These are phyloP conservation scores for Hemicentrotus pulcherrimus DNA, from an alignment of 35 echinoderm and acorn worm species.

Conservation along the genomic window DNA sequence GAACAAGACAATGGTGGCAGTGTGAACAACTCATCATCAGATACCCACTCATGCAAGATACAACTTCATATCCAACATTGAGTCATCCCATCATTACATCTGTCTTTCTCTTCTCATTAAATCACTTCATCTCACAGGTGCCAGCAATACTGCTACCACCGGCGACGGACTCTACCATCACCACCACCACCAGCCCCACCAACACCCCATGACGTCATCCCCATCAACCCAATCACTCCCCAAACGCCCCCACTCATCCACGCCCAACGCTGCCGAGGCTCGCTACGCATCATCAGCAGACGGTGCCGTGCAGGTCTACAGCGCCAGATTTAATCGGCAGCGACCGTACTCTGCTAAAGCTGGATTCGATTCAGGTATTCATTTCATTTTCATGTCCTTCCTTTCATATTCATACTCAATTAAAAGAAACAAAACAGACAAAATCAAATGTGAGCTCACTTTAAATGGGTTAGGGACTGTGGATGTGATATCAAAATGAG, in stretches of 20 bases:
- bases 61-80: neutral
- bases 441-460: neutral
- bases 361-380: conserved; percentile 44
- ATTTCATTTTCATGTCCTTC: neutral
- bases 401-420: neutral
- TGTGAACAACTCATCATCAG: neutral
- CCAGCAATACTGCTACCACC: neutral
- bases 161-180: neutral
- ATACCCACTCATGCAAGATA: neutral
- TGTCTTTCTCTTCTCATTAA: conserved; percentile 7
- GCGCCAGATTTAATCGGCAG: conserved; percentile 53
- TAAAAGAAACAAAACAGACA: too few species aligned
- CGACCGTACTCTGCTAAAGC: conserved; percentile 62
- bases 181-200: neutral
- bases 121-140: conserved; percentile 22
- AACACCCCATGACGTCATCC: conserved; percentile 26
- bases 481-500: neutral
- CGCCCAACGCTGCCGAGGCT: conserved; percentile 18
- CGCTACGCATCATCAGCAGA: conserved; percentile 56
- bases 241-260: conserved; percentile 66
- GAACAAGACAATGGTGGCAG: neutral
- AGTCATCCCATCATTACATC: conserved; percentile 5
- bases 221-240: conserved; percentile 9
- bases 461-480: neutral
- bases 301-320: conserved; percentile 67